Base-by-base conservation (phyloP, 1,140 invertebrate species). In the Trichonephila inaurata region DNA sequence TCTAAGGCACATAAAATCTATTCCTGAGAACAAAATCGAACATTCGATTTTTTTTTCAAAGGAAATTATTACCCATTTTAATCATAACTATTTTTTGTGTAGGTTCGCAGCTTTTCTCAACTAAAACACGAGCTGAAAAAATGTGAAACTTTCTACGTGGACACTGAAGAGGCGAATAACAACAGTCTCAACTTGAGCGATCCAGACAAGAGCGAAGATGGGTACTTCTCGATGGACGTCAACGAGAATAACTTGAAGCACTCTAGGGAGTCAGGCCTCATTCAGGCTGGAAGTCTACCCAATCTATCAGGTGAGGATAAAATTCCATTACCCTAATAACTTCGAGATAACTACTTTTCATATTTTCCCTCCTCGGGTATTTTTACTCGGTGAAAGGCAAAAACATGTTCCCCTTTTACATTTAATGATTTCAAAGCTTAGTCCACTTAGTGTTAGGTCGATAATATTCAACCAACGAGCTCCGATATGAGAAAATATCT, bases 61-160 rank as follows among this genome's bases (percentile, higher is more conserved):
- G 1, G 51, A 51, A 51, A 51, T 51, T 5, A 51, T 10, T 51
- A 8, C 51, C 7, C 51, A 5, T 51, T 51, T 51, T 51, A 51
- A 51, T 8, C 4, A 40, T 51, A 10, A 51, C 51, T 51, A 51
- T 51, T 51, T 16, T 64, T 88, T 92, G 72, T 94, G 16, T 95
- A 98, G 97, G 97, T 99, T 4, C 96, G 98, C 94, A 99, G 98
- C 96, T 99, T 98, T 95, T 98, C 98, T 0, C 98, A 99, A 94
- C 95, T 99, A 62, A 97, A 98, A 69, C 98, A 98, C 95, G 98
- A 99, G 95, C 98, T 98, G 95, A 97, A 98, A 1, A 98, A 98
- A 95, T 97, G 98, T 64, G 98, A 98, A 95, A 98, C 98, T 18
- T 99, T 99, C 96, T 98, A 98, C 95, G 96, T 98, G 95, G 97